phyloP scores from a whole-genome alignment of 2,888 invertebrate genomes.

The Dynastes hyllus region DNA sequence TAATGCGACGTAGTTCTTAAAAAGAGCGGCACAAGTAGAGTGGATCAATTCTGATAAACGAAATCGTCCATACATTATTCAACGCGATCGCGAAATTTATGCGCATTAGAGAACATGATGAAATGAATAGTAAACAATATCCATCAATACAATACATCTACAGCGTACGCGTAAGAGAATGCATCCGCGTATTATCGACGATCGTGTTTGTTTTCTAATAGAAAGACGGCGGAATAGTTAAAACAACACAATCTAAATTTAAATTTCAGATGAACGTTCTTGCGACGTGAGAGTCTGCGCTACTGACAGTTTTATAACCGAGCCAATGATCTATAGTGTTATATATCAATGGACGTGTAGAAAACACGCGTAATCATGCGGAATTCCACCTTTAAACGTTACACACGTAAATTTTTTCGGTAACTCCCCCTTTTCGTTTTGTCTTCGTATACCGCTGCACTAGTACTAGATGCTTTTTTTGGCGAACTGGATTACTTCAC shows the following conservation, averaged over 20 bases:
- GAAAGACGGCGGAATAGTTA: conserved; percentile 9
- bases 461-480: conserved; percentile 4
- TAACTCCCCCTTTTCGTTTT: too few species aligned
- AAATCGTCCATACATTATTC: background rate
- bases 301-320: conserved; percentile 49
- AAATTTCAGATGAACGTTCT: conserved; percentile 40
- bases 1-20: too few species aligned
- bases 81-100: background rate
- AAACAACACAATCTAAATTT: conserved; percentile 39
- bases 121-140: conserved; percentile 32
- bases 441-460: background rate
- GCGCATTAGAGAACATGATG: conserved; percentile 3
- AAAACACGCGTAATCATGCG: conserved; percentile 48
- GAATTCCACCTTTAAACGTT: conserved; percentile 47
- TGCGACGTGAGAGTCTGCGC: conserved; percentile 11
- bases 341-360: conserved; percentile 48
- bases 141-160: background rate
- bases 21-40: too few species aligned
- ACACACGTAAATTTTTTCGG: too few species aligned
- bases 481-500: background rate
- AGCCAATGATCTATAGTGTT: conserved; percentile 47
- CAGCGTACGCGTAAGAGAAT: background rate
- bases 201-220: conserved; percentile 12
- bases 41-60: too few species aligned
- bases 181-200: conserved; percentile 14